A percentile compares a stretch with the other conserved stretches of the same genome.
These are phyloP conservation scores for Fopius arisanus DNA, from an alignment of 1,140 invertebrate species.

Conservation along the genomic window DNA sequence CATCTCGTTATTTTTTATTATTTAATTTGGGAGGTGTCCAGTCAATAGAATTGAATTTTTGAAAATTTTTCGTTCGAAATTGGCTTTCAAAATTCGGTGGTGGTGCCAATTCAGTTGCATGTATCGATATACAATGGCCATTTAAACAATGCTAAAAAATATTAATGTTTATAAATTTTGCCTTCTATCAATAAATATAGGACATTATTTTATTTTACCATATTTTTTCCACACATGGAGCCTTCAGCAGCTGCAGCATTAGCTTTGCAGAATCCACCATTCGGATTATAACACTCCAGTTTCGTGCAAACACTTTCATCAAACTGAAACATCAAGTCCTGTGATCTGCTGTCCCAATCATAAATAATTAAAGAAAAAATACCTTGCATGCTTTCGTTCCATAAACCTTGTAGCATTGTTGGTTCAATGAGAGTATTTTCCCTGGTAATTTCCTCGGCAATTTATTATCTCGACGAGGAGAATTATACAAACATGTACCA, in stretches of 20 bases:
- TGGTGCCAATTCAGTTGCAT: not conserved
- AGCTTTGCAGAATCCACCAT: constrained; percentile 77
- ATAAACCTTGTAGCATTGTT: constrained; percentile 86
- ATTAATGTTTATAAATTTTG: constrained; percentile 24
- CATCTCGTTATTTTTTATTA: not conserved
- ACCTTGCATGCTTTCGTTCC: constrained; percentile 84
- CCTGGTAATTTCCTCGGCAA: constrained; percentile 77
- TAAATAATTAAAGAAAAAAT: not conserved
- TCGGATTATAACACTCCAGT: constrained; percentile 39
- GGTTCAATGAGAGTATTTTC: constrained; percentile 82
- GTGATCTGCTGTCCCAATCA: not conserved
- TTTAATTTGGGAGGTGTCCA: not conserved
- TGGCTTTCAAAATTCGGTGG: not conserved
- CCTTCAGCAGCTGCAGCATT: constrained; percentile 90
- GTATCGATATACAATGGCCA: constrained; percentile 76
- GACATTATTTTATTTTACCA: constrained; percentile 67
- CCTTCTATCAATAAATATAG: not conserved
- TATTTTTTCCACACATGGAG: constrained; percentile 84
- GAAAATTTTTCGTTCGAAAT: too few species aligned
- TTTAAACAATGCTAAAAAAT: constrained; percentile 81
- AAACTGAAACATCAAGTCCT: constrained; percentile 32
- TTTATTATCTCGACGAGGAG: constrained; percentile 81
- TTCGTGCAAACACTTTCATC: constrained; percentile 38
- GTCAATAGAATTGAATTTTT: not conserved
- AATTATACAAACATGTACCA: constrained; percentile 86